These are phyloP conservation scores for Arctocebus calabarensis DNA, from an alignment of 2,797 vertebrate genomes.

Conservation along the genomic window DNA sequence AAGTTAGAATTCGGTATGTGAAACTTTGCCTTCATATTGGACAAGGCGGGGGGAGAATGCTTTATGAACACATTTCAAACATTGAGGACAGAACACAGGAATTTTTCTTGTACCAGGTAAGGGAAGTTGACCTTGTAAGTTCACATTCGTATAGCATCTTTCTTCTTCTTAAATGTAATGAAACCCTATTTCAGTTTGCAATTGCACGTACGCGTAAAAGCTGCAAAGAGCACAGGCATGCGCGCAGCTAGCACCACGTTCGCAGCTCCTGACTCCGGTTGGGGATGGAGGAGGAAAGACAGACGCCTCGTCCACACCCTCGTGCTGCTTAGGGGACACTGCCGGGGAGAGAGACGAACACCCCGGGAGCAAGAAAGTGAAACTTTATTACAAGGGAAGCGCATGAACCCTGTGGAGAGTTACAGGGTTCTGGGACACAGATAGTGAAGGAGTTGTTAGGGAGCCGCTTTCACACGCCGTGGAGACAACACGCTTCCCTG, in stretches of 20 bases:
- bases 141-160: neutral
- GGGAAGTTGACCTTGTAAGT: neutral
- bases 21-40: neutral
- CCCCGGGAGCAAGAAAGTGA: neutral
- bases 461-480: neutral
- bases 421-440: rapidly evolving
- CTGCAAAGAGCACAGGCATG: too few relatives aligned
- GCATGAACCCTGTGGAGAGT: rapidly evolving
- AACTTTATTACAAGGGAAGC: neutral
- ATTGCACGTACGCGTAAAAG: neutral
- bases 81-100: neutral
- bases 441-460: rapidly evolving
- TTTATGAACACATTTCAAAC: neutral
- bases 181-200: neutral
- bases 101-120: neutral
- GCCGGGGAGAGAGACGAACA: neutral
- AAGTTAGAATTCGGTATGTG: neutral
- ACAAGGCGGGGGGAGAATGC: neutral
- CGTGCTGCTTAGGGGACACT: rapidly evolving
- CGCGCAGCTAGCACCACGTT: rapidly evolving
- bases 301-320: rapidly evolving
- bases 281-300: neutral
- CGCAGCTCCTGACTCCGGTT: too few relatives aligned
- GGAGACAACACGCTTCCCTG: neutral
- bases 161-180: neutral